Evolutionary conservation across 2,888 invertebrate genomes (phyloP).

Genomic region (Drosophila nigritarsus): DNA sequence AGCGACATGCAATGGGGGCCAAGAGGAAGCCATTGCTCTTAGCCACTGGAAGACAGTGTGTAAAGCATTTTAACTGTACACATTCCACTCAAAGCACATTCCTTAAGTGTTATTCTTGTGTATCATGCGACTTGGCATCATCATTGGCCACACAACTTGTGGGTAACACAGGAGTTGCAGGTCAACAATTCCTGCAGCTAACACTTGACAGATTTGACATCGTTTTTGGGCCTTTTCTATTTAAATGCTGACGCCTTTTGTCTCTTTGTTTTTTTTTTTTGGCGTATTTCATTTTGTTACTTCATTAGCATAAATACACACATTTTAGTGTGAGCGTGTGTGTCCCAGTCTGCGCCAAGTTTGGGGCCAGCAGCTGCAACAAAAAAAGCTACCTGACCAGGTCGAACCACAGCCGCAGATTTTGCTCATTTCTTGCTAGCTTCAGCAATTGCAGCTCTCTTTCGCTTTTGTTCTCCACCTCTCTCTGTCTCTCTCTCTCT

Average conservation of each 20-base stretch:
- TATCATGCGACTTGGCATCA: slow-evolving; percentile 26
- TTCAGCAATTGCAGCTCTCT: slow-evolving; percentile 17
- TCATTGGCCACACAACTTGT: slow-evolving; percentile 33
- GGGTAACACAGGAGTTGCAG: background rate
- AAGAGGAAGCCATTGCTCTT: slow-evolving; percentile 34
- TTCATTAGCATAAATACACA: slow-evolving; percentile 57
- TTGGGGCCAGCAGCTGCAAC: slow-evolving; percentile 45
- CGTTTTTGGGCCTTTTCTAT: background rate
- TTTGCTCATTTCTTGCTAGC: slow-evolving; percentile 41
- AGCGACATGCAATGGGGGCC: slow-evolving; percentile 22
- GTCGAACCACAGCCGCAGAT: slow-evolving; percentile 32
- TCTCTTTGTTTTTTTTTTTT: slow-evolving; percentile 27
- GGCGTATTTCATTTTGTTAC: slow-evolving; percentile 42
- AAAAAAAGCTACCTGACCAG: slow-evolving; percentile 58
- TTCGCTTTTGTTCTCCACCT: background rate
- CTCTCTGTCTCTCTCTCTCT: slow-evolving; percentile 3
- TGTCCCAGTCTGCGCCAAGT: slow-evolving; percentile 28
- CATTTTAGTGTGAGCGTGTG: slow-evolving; percentile 21
- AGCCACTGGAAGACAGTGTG: slow-evolving; percentile 29
- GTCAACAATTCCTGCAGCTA: slow-evolving; percentile 7
- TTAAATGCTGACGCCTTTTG: slow-evolving; percentile 7
- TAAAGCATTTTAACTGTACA: slow-evolving; percentile 40
- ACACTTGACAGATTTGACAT: slow-evolving; percentile 15
- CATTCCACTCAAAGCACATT: slow-evolving; percentile 19
- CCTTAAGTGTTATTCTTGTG: slow-evolving; percentile 27